A percentile compares a stretch with the other conserved stretches of the same genome.
These are phyloP conservation scores for Hippolais icterina DNA, from an alignment of 2,113 vertebrate species.

Conservation along the genomic window DNA sequence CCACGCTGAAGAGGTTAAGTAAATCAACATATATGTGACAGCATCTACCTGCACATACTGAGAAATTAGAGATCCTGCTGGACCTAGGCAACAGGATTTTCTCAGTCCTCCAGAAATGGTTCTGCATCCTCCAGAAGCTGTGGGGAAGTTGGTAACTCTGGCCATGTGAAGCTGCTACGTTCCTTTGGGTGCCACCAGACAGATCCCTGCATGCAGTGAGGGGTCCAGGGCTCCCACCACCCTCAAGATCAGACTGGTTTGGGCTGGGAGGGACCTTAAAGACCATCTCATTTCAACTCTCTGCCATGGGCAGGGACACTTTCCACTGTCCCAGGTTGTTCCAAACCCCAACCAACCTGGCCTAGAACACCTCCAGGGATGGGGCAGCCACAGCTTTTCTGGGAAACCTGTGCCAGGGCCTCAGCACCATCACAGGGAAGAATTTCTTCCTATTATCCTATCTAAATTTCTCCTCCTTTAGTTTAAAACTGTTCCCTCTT, in stretches of 20 bases:
- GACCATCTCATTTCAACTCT: background rate
- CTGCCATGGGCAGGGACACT: background rate
- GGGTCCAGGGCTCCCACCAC: background rate
- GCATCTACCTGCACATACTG: background rate
- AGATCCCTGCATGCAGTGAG: rapidly evolving
- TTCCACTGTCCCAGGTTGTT: background rate
- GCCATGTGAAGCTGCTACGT: rapidly evolving
- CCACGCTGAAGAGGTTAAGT: background rate
- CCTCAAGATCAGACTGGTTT: background rate
- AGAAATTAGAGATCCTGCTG: background rate
- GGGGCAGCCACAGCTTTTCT: background rate
- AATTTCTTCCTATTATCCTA: background rate
- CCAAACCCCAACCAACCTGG: background rate
- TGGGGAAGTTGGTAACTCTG: background rate
- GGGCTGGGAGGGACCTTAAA: background rate
- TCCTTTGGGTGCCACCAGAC: background rate
- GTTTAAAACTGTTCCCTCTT: background rate
- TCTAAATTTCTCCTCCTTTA: background rate
- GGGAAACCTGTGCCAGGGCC: background rate
- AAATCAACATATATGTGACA: background rate
- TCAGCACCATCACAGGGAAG: background rate
- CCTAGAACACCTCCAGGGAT: background rate
- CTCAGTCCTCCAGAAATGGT: background rate
- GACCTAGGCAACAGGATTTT: background rate
- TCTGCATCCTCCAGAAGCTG: background rate